Evolutionary conservation across 2,113 vertebrate genomes (phyloP).

Genomic region (Natator depressus): DNA sequence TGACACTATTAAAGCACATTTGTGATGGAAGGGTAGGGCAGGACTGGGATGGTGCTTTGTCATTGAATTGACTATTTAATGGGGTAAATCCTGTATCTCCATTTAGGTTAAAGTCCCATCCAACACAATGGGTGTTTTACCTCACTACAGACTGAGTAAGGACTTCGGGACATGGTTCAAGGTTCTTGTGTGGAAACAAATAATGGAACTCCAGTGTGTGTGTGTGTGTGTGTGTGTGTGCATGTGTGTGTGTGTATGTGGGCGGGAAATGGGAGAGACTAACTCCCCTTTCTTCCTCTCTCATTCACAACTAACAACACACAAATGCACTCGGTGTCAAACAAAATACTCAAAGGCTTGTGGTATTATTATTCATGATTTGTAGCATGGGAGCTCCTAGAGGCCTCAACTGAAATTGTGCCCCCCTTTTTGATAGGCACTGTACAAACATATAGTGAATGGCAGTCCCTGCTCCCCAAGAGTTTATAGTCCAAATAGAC

Average conservation of each 20-base stretch:
- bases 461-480: neutral
- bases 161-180: slow-evolving; percentile 1
- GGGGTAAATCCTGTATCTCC: neutral
- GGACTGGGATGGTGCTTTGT: neutral
- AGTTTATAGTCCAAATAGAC: accelerated
- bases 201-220: neutral
- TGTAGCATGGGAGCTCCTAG: neutral
- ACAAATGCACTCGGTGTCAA: neutral
- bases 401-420: neutral
- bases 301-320: neutral
- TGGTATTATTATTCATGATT: neutral
- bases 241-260: neutral
- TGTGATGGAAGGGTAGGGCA: neutral
- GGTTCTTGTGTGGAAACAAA: neutral
- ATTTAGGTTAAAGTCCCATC: neutral
- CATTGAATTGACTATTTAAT: neutral
- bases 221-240: too few relatives aligned
- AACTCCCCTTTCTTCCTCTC: neutral
- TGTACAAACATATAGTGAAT: accelerated
- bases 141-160: slow-evolving; percentile 28
- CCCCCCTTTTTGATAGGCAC: neutral
- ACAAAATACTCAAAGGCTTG: neutral
- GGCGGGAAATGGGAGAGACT: neutral
- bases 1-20: slow-evolving; percentile 30
- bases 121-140: slow-evolving; percentile 13